These are phyloP conservation scores for Rhabdornis inornatus DNA, from an alignment of 2,113 vertebrate genomes.

Conservation along the genomic window DNA sequence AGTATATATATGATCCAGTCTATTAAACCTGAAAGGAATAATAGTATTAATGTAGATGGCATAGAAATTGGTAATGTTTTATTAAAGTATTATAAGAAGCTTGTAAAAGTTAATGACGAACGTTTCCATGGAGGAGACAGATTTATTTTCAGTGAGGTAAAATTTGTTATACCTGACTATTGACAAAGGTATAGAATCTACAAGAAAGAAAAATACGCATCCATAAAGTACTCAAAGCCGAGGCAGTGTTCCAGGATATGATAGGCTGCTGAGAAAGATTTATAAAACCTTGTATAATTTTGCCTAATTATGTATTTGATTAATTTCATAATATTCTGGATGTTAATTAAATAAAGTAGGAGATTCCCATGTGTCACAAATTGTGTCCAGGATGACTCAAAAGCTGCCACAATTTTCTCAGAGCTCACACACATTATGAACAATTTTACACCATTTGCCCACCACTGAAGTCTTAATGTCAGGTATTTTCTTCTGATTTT, in stretches of 20 bases:
- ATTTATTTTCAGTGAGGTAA: neutral
- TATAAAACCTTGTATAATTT: neutral
- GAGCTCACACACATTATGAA: rapidly evolving
- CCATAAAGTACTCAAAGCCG: neutral
- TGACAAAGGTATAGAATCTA: neutral
- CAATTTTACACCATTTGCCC: neutral
- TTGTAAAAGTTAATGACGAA: neutral
- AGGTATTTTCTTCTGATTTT: neutral
- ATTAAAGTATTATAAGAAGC: neutral
- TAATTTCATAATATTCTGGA: neutral
- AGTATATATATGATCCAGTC: neutral
- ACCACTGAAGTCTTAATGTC: neutral
- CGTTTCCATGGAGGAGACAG: neutral
- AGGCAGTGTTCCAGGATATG: neutral
- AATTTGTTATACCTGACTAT: neutral
- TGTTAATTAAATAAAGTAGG: neutral
- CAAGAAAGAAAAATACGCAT: neutral
- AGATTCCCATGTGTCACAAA: neutral
- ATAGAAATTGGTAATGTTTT: neutral
- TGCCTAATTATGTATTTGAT: neutral
- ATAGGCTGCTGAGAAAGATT: neutral
- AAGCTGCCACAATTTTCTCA: neutral
- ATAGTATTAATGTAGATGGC: neutral
- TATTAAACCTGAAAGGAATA: neutral
- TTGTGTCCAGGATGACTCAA: neutral